Percentiles rank a stretch among this genome's conserved stretches.
These are phyloP conservation scores for Palloptera scutellata DNA, from an alignment of 2,888 invertebrate species.

Conservation along the genomic window DNA sequence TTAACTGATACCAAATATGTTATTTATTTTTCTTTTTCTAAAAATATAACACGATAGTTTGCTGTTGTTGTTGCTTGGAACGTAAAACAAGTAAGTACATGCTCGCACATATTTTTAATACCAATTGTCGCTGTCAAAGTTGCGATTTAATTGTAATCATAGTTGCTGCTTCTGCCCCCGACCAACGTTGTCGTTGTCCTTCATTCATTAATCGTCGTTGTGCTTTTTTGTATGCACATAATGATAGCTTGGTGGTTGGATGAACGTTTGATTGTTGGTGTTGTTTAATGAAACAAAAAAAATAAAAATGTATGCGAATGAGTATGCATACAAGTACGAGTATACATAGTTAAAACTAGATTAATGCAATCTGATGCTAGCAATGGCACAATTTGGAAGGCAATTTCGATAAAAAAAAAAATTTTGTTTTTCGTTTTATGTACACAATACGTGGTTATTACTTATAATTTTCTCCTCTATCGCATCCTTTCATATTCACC, in stretches of 20 bases:
- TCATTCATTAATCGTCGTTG: neutral
- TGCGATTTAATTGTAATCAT: neutral
- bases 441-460: too few relatives aligned
- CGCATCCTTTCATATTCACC: too few relatives aligned
- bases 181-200: neutral
- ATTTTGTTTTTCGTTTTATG: too few relatives aligned
- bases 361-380: slow-evolving; percentile 28
- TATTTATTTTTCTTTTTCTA: slow-evolving; percentile 36
- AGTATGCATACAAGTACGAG: too few relatives aligned
- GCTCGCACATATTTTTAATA: neutral
- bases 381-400: too few relatives aligned
- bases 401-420: too few relatives aligned
- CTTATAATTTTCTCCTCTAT: too few relatives aligned
- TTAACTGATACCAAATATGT: slow-evolving; percentile 43
- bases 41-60: slow-evolving; percentile 40
- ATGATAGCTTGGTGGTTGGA: too few relatives aligned
- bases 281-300: neutral
- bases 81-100: neutral
- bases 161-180: neutral
- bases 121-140: too few relatives aligned
- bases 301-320: too few relatives aligned
- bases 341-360: slow-evolving; percentile 35
- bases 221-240: neutral
- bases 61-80: neutral
- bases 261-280: neutral